Evolutionary conservation across 2,888 invertebrate species (phyloP), one percentile per base, ranked within the genome.

Genomic region (Megaustenia siamemsis): DNA sequence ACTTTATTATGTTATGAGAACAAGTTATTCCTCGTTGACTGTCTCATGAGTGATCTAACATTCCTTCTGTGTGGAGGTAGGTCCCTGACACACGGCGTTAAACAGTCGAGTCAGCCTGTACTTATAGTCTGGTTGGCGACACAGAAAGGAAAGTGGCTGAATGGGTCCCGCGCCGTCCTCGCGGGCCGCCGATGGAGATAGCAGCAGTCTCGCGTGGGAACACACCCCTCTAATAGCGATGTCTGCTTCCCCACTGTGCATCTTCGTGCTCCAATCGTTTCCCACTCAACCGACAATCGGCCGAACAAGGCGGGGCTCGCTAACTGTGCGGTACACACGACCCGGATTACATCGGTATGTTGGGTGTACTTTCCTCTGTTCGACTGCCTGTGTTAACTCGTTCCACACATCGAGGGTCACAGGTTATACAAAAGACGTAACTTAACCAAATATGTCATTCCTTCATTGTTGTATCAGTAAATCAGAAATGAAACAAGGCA

Each of bases 201-300:
- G 32, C 28, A 24, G n/a, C 28, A 24, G n/a, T 35, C 21, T 53
- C 4, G 49, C 38, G 45, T 75, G n/a, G n/a, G n/a, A n/a, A n/a
- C n/a, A n/a, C n/a, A n/a, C 35, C 75, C 5, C 49, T 56, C 53
- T 76, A 76, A 76, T 76, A 56, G 76, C 53, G 53, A 21, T 56
- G 76, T 56, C 76, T 53, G 56, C 53, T 53, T 56, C 60, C n/a
- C 66, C 32, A n/a, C 78, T 66, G 56, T 40, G 45, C 76, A 45
- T 8, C 35, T 21, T 63, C 53, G 24, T 56, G 38, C 21, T 38
- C 38, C 56, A n/a, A 45, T 80, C 66, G 45, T 68, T 49, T 66
- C 12, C 80, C n/a, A 43, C 49, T 40, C 32, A 24, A 38, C 49
- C 66, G 49, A 68, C 49, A 80, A 68, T 71, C 49, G 21, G 10